Evolutionary conservation across 2,888 invertebrate genomes (phyloP).

Genomic region (Alentia gelatinosa): DNA sequence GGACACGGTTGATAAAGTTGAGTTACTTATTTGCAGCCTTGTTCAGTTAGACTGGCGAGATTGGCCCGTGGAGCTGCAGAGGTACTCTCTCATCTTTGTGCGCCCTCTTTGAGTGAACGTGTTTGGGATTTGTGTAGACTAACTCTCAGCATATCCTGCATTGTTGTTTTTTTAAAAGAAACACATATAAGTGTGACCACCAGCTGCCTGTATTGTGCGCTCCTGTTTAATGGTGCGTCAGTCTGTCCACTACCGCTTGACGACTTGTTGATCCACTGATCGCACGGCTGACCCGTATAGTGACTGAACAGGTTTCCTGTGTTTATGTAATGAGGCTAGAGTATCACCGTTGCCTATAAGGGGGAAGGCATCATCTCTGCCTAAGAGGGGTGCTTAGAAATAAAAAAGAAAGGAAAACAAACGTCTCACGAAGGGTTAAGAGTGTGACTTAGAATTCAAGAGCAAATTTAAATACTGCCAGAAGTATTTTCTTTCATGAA

Average conservation of each 20-base stretch:
- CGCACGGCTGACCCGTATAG: neutral
- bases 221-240: neutral
- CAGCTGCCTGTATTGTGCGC: neutral
- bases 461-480: no score
- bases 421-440: no score
- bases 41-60: slow-evolving; percentile 50
- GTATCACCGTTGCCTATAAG: no score
- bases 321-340: no score
- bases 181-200: no score
- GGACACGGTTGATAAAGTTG: neutral
- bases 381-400: no score
- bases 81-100: neutral
- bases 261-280: neutral
- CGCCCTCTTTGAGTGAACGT: neutral
- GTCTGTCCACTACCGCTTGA: neutral
- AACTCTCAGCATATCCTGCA: slow-evolving; percentile 19
- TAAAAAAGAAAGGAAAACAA: no score
- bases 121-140: neutral
- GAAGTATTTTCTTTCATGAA: no score
- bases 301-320: neutral
- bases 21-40: slow-evolving; percentile 34
- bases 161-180: slow-evolving; percentile 1
- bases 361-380: no score
- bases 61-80: slow-evolving; percentile 55
- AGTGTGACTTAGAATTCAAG: no score